Conservation (phyloP, 2,888 invertebrate genomes). For the Drosophila robusta region DNA sequence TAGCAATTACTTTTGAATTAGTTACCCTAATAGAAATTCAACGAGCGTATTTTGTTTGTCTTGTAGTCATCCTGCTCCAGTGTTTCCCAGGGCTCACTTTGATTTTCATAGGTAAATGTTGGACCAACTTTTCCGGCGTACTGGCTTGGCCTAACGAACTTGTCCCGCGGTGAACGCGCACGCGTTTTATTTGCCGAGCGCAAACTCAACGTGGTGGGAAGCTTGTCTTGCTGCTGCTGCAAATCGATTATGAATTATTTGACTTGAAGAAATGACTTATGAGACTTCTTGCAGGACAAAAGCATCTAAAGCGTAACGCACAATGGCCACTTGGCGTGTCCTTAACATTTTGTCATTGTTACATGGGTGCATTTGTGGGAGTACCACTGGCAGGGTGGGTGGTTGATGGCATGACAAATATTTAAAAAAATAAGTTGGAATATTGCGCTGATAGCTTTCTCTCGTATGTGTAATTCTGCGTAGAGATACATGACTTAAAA, state of each 20-base stretch:
- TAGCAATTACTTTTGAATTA: slow-evolving; percentile 78
- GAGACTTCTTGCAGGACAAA: slow-evolving; percentile 68
- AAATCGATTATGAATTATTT: slow-evolving; percentile 84
- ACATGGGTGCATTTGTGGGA: slow-evolving; percentile 14
- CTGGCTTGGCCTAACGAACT: slow-evolving; percentile 58
- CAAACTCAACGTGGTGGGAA: slow-evolving; percentile 23
- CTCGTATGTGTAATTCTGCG: not conserved
- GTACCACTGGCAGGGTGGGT: slow-evolving; percentile 4
- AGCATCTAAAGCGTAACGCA: slow-evolving; percentile 43
- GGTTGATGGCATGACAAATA: slow-evolving; percentile 45
- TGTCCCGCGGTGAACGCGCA: slow-evolving; percentile 55
- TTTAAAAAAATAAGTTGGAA: slow-evolving; percentile 1
- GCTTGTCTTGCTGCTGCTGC: slow-evolving; percentile 24
- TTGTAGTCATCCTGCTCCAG: slow-evolving; percentile 42
- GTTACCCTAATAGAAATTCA: slow-evolving; percentile 77
- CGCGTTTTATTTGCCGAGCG: slow-evolving; percentile 44
- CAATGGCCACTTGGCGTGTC: slow-evolving; percentile 57
- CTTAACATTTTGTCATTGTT: slow-evolving; percentile 61
- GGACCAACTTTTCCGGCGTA: slow-evolving; percentile 37
- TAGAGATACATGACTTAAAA: slow-evolving; percentile 7
- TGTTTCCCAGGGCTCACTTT: slow-evolving; percentile 68
- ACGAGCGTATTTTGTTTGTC: slow-evolving; percentile 75
- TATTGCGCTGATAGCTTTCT: not conserved
- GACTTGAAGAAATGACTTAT: slow-evolving; percentile 82
- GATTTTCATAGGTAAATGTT: slow-evolving; percentile 80